phyloP scores from a whole-genome alignment of 2,888 invertebrate genomes.

The Morpho achilles region DNA sequence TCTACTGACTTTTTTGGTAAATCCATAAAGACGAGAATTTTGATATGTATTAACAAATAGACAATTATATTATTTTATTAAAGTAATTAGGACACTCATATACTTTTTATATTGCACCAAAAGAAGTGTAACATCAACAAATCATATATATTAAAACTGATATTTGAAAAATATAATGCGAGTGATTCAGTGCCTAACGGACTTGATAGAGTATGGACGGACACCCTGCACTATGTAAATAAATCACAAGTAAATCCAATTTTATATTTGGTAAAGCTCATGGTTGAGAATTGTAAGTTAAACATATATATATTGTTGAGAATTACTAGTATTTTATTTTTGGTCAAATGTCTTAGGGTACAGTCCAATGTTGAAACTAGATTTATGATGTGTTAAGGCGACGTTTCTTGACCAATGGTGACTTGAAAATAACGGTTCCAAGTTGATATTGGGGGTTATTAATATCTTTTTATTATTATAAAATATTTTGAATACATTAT shows the following conservation, averaged over 20 bases:
- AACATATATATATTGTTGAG: constrained; percentile 68
- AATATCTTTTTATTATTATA: no score
- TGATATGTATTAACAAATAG: no score
- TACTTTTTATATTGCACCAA: no score
- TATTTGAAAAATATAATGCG: not conserved
- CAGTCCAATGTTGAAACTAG: constrained; percentile 66
- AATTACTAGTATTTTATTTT: constrained; percentile 72
- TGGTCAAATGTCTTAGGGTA: constrained; percentile 57
- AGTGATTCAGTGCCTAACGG: constrained; percentile 35
- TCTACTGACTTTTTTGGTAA: no score
- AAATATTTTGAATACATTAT: no score
- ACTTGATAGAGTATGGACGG: constrained; percentile 16
- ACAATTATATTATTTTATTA: no score
- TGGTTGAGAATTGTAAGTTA: constrained; percentile 46
- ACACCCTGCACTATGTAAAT: constrained; percentile 37
- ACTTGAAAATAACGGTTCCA: constrained; percentile 1
- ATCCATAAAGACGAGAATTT: no score
- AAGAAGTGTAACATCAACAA: no score
- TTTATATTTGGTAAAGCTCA: constrained; percentile 50
- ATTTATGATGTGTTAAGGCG: constrained; percentile 46
- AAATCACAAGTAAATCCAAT: constrained; percentile 26
- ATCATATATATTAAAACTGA: no score
- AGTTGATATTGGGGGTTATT: not conserved
- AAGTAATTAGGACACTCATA: no score
- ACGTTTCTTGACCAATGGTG: constrained; percentile 30